phyloP scores from a whole-genome alignment of 1,140 invertebrate species.

The Lepidurus apus region DNA sequence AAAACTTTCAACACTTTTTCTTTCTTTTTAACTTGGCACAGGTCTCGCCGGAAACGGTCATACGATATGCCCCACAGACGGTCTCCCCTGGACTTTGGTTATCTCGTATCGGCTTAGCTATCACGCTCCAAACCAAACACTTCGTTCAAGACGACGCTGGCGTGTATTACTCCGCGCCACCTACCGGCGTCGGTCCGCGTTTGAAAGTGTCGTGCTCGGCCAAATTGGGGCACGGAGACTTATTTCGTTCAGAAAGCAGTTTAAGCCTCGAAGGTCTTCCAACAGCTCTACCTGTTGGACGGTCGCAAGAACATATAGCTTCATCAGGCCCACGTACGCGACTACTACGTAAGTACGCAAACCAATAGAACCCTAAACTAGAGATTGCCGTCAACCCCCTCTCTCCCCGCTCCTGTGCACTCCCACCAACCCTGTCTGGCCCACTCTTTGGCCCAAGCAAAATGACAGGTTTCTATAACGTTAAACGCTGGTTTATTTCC shows the following conservation, averaged over 20 bases:
- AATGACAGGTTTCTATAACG: not conserved
- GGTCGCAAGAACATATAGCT: not conserved
- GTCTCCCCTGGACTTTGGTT: not conserved
- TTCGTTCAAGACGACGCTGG: not conserved
- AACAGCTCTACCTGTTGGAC: not conserved
- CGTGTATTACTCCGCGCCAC: not conserved
- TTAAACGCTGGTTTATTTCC: not conserved
- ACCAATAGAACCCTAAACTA: too few relatives aligned
- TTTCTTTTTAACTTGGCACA: not conserved
- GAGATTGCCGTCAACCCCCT: too few relatives aligned
- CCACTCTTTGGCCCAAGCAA: not conserved
- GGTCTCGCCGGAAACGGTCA: not conserved
- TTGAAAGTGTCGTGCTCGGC: not conserved
- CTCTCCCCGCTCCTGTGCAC: too few relatives aligned
- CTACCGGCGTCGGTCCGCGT: not conserved
- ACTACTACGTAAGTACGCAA: too few relatives aligned
- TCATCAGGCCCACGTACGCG: not conserved
- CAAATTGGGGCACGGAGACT: not conserved
- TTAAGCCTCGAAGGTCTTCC: not conserved
- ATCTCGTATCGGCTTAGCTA: not conserved
- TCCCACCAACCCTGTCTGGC: too few relatives aligned
- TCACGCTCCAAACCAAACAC: not conserved
- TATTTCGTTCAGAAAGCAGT: not conserved
- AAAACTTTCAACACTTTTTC: too few relatives aligned
- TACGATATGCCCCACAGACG: not conserved